phyloP scores from a whole-genome alignment of 2,113 vertebrate genomes.

The Apistogramma diplotaenia region DNA sequence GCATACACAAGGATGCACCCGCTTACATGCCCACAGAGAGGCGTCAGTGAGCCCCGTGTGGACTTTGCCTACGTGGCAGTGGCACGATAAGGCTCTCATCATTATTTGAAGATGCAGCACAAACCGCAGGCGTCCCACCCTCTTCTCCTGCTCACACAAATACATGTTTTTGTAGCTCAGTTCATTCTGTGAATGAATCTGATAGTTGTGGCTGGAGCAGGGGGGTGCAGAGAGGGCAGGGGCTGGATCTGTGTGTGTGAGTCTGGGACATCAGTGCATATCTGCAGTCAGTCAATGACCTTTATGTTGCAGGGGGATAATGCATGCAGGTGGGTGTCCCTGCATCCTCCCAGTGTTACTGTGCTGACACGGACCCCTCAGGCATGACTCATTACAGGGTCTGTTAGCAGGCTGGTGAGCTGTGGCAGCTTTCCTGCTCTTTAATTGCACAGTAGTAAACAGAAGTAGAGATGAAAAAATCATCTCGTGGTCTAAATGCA shows the following conservation, averaged over 20 bases:
- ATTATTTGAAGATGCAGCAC: slow-evolving; percentile 41
- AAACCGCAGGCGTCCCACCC: background rate
- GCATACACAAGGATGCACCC: background rate
- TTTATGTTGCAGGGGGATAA: background rate
- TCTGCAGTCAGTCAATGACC: background rate
- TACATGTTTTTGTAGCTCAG: background rate
- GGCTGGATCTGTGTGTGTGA: slow-evolving; percentile 21
- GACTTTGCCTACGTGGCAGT: slow-evolving; percentile 17
- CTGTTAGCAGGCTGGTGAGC: slow-evolving; percentile 12
- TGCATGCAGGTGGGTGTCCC: background rate
- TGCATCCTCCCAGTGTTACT: slow-evolving; percentile 3
- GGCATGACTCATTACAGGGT: slow-evolving; percentile 27
- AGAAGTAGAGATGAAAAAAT: slow-evolving; percentile 8
- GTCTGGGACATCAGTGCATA: background rate
- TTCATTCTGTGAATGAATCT: slow-evolving; percentile 19
- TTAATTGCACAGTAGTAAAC: slow-evolving; percentile 9
- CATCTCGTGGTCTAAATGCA: background rate
- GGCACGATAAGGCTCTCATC: slow-evolving; percentile 49
- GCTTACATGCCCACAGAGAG: background rate
- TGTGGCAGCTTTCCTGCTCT: background rate
- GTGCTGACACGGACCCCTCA: background rate
- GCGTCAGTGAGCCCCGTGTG: slow-evolving; percentile 9
- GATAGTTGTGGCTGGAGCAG: slow-evolving; percentile 24
- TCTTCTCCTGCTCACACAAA: background rate
- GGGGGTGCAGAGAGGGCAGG: slow-evolving; percentile 11